Base-by-base conservation (phyloP, 2,888 invertebrate species). In the Ceramica pisi region DNA sequence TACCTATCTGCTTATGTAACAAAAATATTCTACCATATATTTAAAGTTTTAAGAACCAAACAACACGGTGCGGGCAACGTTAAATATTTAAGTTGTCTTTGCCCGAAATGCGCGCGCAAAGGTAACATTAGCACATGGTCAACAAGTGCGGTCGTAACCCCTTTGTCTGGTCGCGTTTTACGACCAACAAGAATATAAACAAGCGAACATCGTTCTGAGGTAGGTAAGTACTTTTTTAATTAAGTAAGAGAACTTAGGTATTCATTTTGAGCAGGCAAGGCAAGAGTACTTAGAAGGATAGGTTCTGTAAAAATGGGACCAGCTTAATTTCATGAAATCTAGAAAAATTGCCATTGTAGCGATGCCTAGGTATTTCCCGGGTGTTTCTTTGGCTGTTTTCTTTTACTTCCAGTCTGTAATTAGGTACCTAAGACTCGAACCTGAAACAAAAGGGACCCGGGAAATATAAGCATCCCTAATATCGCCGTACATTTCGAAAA, bases 81-180 rank as follows among this genome's bases (percentile, higher is more conserved):
- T 78, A 71, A 80, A 63, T 71, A 81, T 80, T 78, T 78, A 78
- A 14, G 31, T n/a, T 53, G 50, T 16, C 46, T 56, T 21, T 46
- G 50, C n/a, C 53, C 51, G 35, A 68, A 81, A 60, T 77, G 67
- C 71, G 78, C 61, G 56, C 71, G 57, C 65, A 77, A 53, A 55
- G 1, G 23, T 50, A 65, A 76, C 70, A 77, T 79, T 71, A 77
- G 67, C 79, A 38, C 64, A 38, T 21, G n/a, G 71, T 80, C 55
- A 71, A 81, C 67, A 81, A 26, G 16, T 21, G 53, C 48, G 53
- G 62, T 71, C 71, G 78, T 71, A 77, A 77, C 65, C 62, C 55
- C 46, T 51, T 62, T 77, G 78, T 62, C 67, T 65, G 38, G 35
- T 35, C 38, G n/a, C 21, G 53, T 56, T 81, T 81, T 61, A 76